Base-by-base conservation (phyloP, 2,113 vertebrate species). In the Eulemur rufifrons region DNA sequence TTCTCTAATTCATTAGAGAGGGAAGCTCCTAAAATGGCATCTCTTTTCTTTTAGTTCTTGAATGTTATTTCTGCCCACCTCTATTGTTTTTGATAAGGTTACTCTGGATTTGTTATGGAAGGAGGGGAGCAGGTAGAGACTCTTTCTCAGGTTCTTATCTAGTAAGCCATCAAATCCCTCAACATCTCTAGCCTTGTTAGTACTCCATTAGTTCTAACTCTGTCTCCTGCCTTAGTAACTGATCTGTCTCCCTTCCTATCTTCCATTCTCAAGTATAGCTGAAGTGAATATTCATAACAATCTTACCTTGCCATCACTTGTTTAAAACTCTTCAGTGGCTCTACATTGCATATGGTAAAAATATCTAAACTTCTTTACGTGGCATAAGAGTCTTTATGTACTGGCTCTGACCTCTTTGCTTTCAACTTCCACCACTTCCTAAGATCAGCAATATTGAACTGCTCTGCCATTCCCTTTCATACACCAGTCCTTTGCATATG, bases 51-150 rank as follows among this genome's bases (percentile, higher is more conserved):
- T 69, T 82, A 74, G 47, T 87, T 92, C 37, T 87, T 87, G 17
- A 73, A 45, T 2, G 64, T 64, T 82, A 64, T 69, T 87, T 83
- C 56, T 76, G 32, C 83, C 25, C 4, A 59, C 23, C n/a, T 86
- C 13, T 87, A 1, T 87, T 95, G 45, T 76, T 92, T 94, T 91
- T 86, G 50, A 83, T 85, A 42, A 50, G 37, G 69, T 82, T 80
- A 50, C 23, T 82, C 23, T 34, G 47, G 10, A 45, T 20, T 92
- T 76, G 25, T 83, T 66, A 56, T 74, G 29, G 63, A 95, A 61
- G 21, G 39, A 63, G 8, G 32, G 11, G 21, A 88, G 6, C 37
- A 68, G 23, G 52, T n/a, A 86, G 50, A 74, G n/a, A 64, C n/a
- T 86, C 32, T 73, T 34, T 32, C 20, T 84, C 37, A 47, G 74